Evolutionary conservation across 2,888 invertebrate species (phyloP).

Genomic region (Boloria euphrosyne): DNA sequence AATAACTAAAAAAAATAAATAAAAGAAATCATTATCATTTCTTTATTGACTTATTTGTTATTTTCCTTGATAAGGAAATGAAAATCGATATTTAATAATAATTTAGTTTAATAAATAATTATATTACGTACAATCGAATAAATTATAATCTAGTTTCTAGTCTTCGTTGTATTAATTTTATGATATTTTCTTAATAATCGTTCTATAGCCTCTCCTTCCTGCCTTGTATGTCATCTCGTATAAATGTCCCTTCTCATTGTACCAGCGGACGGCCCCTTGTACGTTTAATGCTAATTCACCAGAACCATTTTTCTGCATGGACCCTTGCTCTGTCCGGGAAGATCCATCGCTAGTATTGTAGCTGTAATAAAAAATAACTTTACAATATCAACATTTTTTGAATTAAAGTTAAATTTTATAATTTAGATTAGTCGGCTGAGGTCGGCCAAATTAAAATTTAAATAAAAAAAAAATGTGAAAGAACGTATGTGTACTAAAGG

Average conservation of each 20-base stretch:
- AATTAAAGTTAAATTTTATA: background rate
- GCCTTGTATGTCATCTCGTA: conserved; percentile 79
- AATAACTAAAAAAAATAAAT: background rate
- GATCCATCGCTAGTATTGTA: conserved; percentile 80
- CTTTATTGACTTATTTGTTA: background rate
- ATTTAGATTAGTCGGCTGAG: too few species aligned
- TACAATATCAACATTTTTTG: background rate
- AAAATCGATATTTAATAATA: conserved; percentile 34
- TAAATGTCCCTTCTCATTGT: conserved; percentile 71
- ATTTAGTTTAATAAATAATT: conserved; percentile 46
- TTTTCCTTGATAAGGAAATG: background rate
- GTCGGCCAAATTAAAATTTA: too few species aligned
- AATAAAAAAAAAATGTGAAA: too few species aligned
- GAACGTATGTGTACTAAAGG: too few species aligned
- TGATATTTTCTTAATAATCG: conserved; percentile 69
- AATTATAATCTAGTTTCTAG: conserved; percentile 47
- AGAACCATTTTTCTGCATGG: conserved; percentile 63
- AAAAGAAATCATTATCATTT: background rate
- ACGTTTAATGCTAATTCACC: conserved; percentile 68
- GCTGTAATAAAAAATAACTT: conserved; percentile 52
- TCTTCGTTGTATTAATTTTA: conserved; percentile 48
- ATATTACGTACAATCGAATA: conserved; percentile 37
- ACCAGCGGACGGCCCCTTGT: conserved; percentile 74
- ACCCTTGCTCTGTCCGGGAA: conserved; percentile 76
- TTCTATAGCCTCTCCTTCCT: conserved; percentile 74